Evolutionary conservation across 1,140 invertebrate genomes (phyloP), one percentile per base, ranked within the genome.

Genomic region (Meloidogyne floridensis): DNA sequence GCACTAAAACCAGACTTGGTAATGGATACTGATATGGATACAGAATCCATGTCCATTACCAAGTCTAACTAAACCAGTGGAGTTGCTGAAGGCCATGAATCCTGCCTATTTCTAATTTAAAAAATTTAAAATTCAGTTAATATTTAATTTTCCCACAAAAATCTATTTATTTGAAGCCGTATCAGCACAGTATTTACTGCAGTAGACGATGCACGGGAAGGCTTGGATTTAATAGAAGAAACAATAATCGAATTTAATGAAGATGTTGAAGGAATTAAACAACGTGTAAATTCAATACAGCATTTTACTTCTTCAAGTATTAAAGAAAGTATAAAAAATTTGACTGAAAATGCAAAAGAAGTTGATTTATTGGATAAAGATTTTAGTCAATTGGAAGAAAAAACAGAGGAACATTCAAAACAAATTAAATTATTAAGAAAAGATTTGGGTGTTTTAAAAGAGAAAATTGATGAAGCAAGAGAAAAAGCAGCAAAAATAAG

Each of bases 381-480:
- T 10, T 76, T 86, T 69, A 73, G 76, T n/a, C 18, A 73, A 15
- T 65, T 86, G 20, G 65, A 73, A 73, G 74, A 54, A n/a, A 75
- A 84, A 2, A 72, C 85, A 53, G 74, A 86, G 0, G 71, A 53
- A n/a, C 86, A 87, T 72, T n/a, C 72, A 32, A 54, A 71, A 43
- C 75, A 86, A 72, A 78, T 87, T n/a, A 75, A 74, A 47, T 69
- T n/a, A 43, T 84, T 86, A 43, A 54, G 72, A n/a, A 65, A 80
- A 47, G 78, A 89, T 32, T 56, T 90, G 47, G 74, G 77, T 47
- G 56, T 89, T 18, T 78, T 89, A 3, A 86, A 87, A 78, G 88
- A 89, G 56, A 90, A 87, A 71, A 89, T 89, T 65, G 84, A 87
- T 56, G 89, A 89, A 73, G 89, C 88, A 20, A 79, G 88, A 77